These are phyloP conservation scores for Armadillidium nasatum DNA, from an alignment of 1,140 invertebrate species.

Conservation along the genomic window DNA sequence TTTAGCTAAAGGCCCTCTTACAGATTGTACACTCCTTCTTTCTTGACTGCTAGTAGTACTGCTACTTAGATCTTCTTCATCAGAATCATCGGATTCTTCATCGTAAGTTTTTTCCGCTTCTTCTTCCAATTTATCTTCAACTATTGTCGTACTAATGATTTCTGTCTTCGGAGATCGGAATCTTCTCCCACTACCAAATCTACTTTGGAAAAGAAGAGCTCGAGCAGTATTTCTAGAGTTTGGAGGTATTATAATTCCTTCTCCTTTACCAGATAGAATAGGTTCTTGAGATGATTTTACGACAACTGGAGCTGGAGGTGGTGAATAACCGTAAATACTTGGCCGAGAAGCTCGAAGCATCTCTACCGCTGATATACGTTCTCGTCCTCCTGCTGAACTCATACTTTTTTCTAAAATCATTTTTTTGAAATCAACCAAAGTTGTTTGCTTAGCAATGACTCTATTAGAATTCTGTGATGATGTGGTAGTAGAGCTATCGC, in stretches of 20 bases:
- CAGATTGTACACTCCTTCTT: constrained; percentile 20
- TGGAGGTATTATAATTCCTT: constrained; percentile 43
- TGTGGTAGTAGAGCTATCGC: not conserved
- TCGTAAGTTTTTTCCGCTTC: constrained; percentile 49
- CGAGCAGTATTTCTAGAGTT: constrained; percentile 44
- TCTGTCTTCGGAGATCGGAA: constrained; percentile 60
- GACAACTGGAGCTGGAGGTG: constrained; percentile 54
- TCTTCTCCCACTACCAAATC: constrained; percentile 44
- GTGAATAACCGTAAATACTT: constrained; percentile 47
- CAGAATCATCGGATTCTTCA: constrained; percentile 36
- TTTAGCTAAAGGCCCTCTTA: constrained; percentile 33
- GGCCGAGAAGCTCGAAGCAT: constrained; percentile 63
- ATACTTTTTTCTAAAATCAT: constrained; percentile 51
- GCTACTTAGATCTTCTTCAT: constrained; percentile 38
- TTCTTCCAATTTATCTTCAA: constrained; percentile 71
- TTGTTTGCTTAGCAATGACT: constrained; percentile 40
- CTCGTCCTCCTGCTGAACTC: constrained; percentile 55
- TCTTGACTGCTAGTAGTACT: constrained; percentile 33
- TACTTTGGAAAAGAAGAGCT: constrained; percentile 44
- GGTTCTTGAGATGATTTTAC: constrained; percentile 64
- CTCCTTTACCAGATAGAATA: constrained; percentile 29
- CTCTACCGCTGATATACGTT: constrained; percentile 73
- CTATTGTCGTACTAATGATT: constrained; percentile 75
- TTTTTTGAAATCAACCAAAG: constrained; percentile 42
- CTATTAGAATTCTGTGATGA: constrained; percentile 17